A percentile compares a stretch with the other conserved stretches of the same genome.
phyloP scores from a whole-genome alignment of 2,888 invertebrate genomes.

The Pseudoips prasinana region DNA sequence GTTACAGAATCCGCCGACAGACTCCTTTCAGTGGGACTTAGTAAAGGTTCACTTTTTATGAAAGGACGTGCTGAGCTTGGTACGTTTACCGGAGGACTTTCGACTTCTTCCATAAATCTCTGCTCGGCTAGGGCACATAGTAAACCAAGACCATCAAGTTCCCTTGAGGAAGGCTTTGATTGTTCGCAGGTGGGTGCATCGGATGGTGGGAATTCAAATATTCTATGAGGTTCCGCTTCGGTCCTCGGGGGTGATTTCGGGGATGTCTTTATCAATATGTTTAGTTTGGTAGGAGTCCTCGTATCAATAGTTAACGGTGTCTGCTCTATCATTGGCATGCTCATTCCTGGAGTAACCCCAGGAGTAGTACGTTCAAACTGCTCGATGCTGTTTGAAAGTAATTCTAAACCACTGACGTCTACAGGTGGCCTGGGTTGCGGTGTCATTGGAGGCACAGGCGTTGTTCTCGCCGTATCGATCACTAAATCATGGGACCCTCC shows the following conservation, averaged over 20 bases:
- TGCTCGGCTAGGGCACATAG: constrained; percentile 93
- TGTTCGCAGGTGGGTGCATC: constrained; percentile 53
- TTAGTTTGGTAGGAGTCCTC: constrained; percentile 59
- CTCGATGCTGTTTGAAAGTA: constrained; percentile 92
- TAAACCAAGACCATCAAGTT: constrained; percentile 86
- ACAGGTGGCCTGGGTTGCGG: constrained; percentile 61
- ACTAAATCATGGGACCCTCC: constrained; percentile 71
- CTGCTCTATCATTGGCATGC: constrained; percentile 58
- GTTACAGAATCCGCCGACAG: constrained; percentile 37
- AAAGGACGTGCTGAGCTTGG: constrained; percentile 54
- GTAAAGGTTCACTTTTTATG: constrained; percentile 62
- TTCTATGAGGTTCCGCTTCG: constrained; percentile 59
- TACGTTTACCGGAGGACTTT: constrained; percentile 47
- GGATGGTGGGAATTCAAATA: constrained; percentile 62
- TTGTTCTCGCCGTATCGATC: constrained; percentile 65
- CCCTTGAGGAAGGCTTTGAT: constrained; percentile 50
- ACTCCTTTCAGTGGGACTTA: constrained; percentile 58
- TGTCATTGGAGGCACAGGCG: constrained; percentile 44
- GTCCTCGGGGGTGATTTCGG: constrained; percentile 67
- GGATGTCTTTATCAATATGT: constrained; percentile 71
- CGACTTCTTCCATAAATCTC: constrained; percentile 89
- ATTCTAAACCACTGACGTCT: constrained; percentile 90
- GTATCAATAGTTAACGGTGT: constrained; percentile 65
- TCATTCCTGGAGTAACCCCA: constrained; percentile 64
- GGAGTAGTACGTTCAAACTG: constrained; percentile 85